Conservation (phyloP, 2,797 vertebrate genomes). For the Danio kyathit region DNA sequence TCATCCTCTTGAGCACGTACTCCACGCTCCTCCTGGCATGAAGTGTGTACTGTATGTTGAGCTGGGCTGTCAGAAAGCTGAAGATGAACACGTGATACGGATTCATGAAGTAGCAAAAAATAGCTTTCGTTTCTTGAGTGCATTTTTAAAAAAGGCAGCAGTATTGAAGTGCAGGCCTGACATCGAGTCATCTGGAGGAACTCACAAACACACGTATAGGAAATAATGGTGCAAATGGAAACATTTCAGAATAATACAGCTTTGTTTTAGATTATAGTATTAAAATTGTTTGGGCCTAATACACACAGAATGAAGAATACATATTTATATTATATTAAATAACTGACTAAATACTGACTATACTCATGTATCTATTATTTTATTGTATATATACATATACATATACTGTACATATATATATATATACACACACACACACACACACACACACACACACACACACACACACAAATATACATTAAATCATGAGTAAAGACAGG, state of each 20-base stretch:
- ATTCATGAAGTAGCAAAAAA: slow-evolving; percentile 36
- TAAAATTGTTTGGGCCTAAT: too few relatives aligned
- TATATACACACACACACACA: too few relatives aligned
- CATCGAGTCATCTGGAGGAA: not conserved
- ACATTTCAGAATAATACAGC: not conserved
- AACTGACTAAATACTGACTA: too few relatives aligned
- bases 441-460: too few relatives aligned
- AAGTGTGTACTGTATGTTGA: slow-evolving; percentile 19
- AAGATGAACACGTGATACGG: slow-evolving; percentile 28
- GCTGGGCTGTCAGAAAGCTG: slow-evolving; percentile 9
- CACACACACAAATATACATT: too few relatives aligned
- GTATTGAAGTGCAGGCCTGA: not conserved
- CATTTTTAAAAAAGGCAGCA: not conserved
- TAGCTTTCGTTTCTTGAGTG: not conserved
- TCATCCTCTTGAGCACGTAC: slow-evolving; percentile 26
- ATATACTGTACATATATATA: too few relatives aligned
- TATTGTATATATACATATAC: too few relatives aligned
- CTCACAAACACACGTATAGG: not conserved
- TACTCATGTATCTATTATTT: too few relatives aligned
- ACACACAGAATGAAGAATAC: too few relatives aligned
- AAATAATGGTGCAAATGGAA: not conserved
- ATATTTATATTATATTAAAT: too few relatives aligned
- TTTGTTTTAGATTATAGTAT: not conserved
- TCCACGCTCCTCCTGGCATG: not conserved
- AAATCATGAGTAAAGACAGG: too few relatives aligned